Evolutionary conservation across 2,888 invertebrate genomes (phyloP).

Genomic region (Barypeithes pellucidus): DNA sequence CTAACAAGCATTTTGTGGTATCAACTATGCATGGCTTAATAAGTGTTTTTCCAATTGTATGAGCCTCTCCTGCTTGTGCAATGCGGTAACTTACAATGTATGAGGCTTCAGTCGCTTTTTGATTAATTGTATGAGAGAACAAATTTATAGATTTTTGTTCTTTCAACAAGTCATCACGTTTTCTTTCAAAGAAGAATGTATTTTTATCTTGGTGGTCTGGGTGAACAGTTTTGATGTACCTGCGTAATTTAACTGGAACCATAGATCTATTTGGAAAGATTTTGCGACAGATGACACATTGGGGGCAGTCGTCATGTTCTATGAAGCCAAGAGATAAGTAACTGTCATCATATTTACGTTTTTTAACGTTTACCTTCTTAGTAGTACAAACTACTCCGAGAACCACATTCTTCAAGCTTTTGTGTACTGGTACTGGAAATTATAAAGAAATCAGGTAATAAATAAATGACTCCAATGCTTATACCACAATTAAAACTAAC

Average conservation of each 20-base stretch:
- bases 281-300: neutral
- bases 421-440: too few relatives aligned
- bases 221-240: neutral
- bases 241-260: slow-evolving; percentile 7
- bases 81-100: slow-evolving; percentile 38
- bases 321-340: neutral
- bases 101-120: slow-evolving; percentile 38
- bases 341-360: neutral
- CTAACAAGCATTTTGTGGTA: neutral
- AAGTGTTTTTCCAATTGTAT: slow-evolving; percentile 1
- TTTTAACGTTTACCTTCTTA: neutral
- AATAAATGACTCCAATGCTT: neutral
- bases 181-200: neutral
- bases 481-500: slow-evolving; percentile 19
- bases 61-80: slow-evolving; percentile 25
- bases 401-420: too few relatives aligned
- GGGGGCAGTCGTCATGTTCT: neutral
- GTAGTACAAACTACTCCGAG: too few relatives aligned
- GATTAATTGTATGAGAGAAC: slow-evolving; percentile 24
- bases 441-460: too few relatives aligned
- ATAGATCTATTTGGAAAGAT: neutral
- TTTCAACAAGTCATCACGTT: neutral
- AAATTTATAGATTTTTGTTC: slow-evolving; percentile 6
- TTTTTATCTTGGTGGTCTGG: neutral
- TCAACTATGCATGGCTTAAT: neutral